A percentile compares a stretch with the other conserved stretches of the same genome.
Evolutionary conservation across 2,888 invertebrate genomes (phyloP).

Genomic region (Lamproptera curius): DNA sequence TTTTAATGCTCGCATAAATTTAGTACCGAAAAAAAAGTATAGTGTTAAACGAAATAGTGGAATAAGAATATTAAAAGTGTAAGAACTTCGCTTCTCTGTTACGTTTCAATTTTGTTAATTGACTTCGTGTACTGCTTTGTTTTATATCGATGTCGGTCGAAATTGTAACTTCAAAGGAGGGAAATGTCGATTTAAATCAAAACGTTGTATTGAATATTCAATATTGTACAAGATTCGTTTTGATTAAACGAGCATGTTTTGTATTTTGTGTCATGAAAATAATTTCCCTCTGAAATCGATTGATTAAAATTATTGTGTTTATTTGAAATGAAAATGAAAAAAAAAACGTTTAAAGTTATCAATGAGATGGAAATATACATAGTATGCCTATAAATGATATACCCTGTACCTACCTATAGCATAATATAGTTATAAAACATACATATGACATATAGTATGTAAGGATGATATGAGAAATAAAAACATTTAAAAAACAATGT

Average conservation of each 20-base stretch:
- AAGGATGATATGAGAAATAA: constrained; percentile 58
- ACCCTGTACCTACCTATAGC: constrained; percentile 65
- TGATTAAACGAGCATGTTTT: too few relatives aligned
- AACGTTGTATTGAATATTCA: too few relatives aligned
- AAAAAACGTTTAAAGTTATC: constrained; percentile 18
- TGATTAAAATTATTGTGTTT: not conserved
- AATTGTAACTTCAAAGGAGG: constrained; percentile 13
- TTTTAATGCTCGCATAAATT: constrained; percentile 35
- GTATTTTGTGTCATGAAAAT: too few relatives aligned
- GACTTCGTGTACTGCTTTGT: constrained; percentile 33
- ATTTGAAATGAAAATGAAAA: not conserved
- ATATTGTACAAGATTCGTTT: too few relatives aligned
- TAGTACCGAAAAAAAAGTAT: constrained; percentile 33
- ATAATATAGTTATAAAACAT: constrained; percentile 44
- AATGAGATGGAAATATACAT: constrained; percentile 34
- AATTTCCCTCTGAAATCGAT: constrained; percentile 1
- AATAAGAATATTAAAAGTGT: constrained; percentile 37
- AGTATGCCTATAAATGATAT: constrained; percentile 40
- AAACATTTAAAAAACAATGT: constrained; percentile 41
- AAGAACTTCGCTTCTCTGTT: constrained; percentile 45
- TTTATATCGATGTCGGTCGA: constrained; percentile 26
- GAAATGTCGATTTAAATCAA: too few relatives aligned
- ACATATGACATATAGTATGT: constrained; percentile 52
- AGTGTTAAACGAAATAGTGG: constrained; percentile 37
- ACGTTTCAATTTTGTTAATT: constrained; percentile 34